Conservation (phyloP, 2,888 invertebrate species). For the Antitype chi region DNA sequence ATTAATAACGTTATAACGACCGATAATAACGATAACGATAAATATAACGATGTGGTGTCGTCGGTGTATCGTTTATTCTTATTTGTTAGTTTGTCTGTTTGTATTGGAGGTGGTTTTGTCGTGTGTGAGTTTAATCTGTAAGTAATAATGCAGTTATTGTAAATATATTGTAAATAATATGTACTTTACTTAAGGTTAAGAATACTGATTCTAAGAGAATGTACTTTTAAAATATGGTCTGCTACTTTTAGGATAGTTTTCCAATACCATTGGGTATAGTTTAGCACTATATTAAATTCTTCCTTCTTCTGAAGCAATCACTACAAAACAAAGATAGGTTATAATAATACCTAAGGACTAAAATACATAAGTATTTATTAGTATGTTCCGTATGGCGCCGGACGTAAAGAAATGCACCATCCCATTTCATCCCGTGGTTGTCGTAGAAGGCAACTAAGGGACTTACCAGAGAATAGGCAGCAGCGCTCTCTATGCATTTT, state of each 20-base stretch:
- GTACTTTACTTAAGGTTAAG: conserved; percentile 12
- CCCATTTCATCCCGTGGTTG: too few relatives aligned
- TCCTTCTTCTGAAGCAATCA: neutral
- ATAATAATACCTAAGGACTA: neutral
- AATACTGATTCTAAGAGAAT: neutral
- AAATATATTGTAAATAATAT: conserved; percentile 32
- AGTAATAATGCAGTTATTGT: conserved; percentile 37
- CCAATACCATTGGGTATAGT: too few relatives aligned
- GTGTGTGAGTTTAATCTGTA: conserved; percentile 33
- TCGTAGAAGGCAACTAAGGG: too few relatives aligned
- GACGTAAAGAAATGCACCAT: too few relatives aligned
- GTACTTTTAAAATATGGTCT: neutral
- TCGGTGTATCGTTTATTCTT: conserved; percentile 70
- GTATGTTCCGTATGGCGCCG: too few relatives aligned
- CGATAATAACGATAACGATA: conserved; percentile 89
- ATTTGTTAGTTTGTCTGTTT: conserved; percentile 54
- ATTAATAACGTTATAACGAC: conserved; percentile 88
- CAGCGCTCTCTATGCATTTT: too few relatives aligned
- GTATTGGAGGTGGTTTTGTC: conserved; percentile 23
- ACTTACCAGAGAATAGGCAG: too few relatives aligned
- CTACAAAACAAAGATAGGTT: neutral
- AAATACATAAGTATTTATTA: too few relatives aligned
- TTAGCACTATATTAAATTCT: neutral
- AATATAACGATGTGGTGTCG: conserved; percentile 83
- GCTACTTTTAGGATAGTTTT: neutral